Evolutionary conservation across 2,113 vertebrate species (phyloP).

Genomic region (Lepisosteus oculatus): DNA sequence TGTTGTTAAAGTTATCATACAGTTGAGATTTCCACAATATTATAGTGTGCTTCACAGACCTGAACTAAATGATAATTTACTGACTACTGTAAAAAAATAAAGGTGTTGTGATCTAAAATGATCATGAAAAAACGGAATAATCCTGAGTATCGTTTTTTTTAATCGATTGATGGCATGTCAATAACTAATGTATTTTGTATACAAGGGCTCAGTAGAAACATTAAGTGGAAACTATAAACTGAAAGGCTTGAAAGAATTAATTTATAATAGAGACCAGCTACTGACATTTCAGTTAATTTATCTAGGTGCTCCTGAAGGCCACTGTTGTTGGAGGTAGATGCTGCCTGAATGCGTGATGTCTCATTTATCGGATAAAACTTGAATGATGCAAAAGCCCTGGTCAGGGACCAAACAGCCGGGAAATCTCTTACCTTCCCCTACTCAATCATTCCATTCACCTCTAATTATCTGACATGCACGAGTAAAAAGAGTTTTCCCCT

Average conservation of each 20-base stretch:
- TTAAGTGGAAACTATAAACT: neutral
- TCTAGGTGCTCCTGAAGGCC: neutral
- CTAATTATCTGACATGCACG: neutral
- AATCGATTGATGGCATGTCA: neutral
- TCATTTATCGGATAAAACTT: neutral
- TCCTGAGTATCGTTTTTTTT: neutral
- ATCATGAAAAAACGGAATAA: neutral
- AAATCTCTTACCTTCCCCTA: neutral
- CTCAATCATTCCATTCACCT: neutral
- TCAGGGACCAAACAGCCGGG: conserved; percentile 3
- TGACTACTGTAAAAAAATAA: no score
- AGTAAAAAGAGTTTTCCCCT: neutral
- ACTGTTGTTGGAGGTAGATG: neutral
- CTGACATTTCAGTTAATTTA: neutral
- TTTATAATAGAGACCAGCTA: conserved; percentile 1
- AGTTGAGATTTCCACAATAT: no score
- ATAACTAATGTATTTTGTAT: neutral
- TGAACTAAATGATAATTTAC: no score
- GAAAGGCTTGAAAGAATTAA: conserved; percentile 12
- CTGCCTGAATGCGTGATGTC: conserved; percentile 10
- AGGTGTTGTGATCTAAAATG: neutral
- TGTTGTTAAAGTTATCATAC: no score
- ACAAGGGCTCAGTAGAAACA: neutral
- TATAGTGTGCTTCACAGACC: no score
- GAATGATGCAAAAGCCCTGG: neutral